Percentiles rank a stretch among this genome's conserved stretches.
Evolutionary conservation across 2,113 vertebrate species (phyloP).

Genomic region (Menidia beryllina): DNA sequence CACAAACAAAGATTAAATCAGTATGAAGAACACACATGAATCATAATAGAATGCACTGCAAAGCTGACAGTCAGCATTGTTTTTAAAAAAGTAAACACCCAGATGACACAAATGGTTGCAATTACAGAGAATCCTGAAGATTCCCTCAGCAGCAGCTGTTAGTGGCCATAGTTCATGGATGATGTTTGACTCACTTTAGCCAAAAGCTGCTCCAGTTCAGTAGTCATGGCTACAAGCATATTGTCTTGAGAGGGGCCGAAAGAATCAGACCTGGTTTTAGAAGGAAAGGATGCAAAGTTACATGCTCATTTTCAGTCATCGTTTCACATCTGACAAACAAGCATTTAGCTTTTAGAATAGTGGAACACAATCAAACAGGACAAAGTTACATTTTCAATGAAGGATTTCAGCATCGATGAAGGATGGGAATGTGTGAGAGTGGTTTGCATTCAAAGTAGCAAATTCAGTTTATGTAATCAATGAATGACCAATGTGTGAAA

Average conservation of each 20-base stretch:
- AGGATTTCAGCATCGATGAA: too few species aligned
- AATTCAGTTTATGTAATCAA: too few species aligned
- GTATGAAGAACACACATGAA: not conserved
- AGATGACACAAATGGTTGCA: not conserved
- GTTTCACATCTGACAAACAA: not conserved
- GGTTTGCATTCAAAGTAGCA: too few species aligned
- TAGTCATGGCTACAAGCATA: slow-evolving; percentile 94
- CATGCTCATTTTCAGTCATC: not conserved
- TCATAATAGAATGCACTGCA: not conserved
- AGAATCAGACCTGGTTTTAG: slow-evolving; percentile 87
- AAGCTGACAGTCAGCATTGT: not conserved
- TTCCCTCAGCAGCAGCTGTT: not conserved
- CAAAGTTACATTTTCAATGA: too few species aligned
- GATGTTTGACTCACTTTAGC: slow-evolving; percentile 83
- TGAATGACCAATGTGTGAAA: too few species aligned
- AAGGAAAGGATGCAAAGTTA: not conserved
- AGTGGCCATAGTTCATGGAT: not conserved
- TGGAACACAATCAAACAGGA: too few species aligned
- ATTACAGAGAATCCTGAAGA: not conserved
- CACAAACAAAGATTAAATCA: not conserved
- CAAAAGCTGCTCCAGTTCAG: slow-evolving; percentile 95
- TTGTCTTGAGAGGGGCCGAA: slow-evolving; percentile 91
- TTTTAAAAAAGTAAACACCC: slow-evolving; percentile 1
- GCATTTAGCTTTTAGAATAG: not conserved
- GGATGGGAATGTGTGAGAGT: too few species aligned